A percentile compares a stretch with the other conserved stretches of the same genome.
Conservation (phyloP, 2,888 invertebrate species). For the Papilio protenor region DNA sequence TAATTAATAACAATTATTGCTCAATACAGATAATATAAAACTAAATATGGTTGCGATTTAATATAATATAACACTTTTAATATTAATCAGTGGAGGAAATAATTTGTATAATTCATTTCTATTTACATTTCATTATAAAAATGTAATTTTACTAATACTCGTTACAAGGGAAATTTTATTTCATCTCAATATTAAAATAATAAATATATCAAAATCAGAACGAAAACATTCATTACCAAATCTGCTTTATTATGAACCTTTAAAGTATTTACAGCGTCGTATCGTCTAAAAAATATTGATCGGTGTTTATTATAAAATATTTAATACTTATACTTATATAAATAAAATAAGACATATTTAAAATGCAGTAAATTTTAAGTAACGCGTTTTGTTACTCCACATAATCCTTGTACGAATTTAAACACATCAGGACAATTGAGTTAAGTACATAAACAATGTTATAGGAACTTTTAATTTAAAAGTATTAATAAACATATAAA, state of each 20-base stretch:
- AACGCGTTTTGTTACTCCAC: neutral
- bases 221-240: neutral
- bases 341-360: constrained; percentile 17
- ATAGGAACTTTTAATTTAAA: constrained; percentile 38
- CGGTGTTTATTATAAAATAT: neutral
- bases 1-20: constrained; percentile 20
- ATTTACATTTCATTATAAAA: neutral
- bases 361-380: constrained; percentile 35
- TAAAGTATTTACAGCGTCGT: neutral
- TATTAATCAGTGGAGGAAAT: neutral
- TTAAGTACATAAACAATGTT: constrained; percentile 21
- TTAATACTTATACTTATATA: neutral
- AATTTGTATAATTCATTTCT: neutral
- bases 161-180: neutral
- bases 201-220: neutral
- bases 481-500: constrained; percentile 4
- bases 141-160: neutral
- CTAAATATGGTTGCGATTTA: neutral
- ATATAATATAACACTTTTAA: neutral
- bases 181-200: neutral
- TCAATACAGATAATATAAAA: constrained; percentile 9
- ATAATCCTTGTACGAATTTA: neutral
- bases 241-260: neutral
- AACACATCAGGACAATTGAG: constrained; percentile 12
- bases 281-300: neutral